Evolutionary conservation across 2,888 invertebrate species (phyloP).

Genomic region (Drosophila fulvimacula): DNA sequence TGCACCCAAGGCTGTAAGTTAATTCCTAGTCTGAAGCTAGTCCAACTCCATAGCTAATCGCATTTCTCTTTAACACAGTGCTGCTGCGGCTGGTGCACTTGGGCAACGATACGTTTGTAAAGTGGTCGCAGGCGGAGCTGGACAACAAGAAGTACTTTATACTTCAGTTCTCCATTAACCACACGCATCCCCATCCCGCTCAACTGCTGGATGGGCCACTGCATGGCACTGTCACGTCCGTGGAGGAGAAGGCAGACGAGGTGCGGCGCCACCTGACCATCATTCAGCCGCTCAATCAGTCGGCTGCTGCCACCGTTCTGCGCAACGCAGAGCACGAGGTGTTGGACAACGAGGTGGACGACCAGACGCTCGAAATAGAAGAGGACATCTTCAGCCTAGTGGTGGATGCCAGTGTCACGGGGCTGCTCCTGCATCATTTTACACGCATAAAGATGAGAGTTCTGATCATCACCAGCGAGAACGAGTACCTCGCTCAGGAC

Average conservation of each 20-base stretch:
- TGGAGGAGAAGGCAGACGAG: conserved; percentile 73
- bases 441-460: conserved; percentile 82
- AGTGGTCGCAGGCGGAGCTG: conserved; percentile 81
- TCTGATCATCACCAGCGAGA: conserved; percentile 82
- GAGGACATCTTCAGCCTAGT: conserved; percentile 82
- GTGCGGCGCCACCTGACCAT: conserved; percentile 72
- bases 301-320: conserved; percentile 68
- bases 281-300: conserved; percentile 69
- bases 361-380: conserved; percentile 70
- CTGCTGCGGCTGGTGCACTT: conserved; percentile 77
- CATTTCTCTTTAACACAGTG: conserved; percentile 50
- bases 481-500: conserved; percentile 82
- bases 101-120: conserved; percentile 79
- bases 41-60: conserved; percentile 16
- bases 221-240: conserved; percentile 73
- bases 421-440: conserved; percentile 82
- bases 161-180: conserved; percentile 80
- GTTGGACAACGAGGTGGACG: conserved; percentile 74
- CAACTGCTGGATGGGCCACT: conserved; percentile 64
- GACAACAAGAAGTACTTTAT: conserved; percentile 82
- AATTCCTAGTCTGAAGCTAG: neutral
- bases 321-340: conserved; percentile 78
- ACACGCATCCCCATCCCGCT: conserved; percentile 80
- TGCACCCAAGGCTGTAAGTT: conserved; percentile 84
- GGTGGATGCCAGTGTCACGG: conserved; percentile 83